Conservation (phyloP, 2,888 invertebrate genomes). For the Ctenicera cuprea region DNA sequence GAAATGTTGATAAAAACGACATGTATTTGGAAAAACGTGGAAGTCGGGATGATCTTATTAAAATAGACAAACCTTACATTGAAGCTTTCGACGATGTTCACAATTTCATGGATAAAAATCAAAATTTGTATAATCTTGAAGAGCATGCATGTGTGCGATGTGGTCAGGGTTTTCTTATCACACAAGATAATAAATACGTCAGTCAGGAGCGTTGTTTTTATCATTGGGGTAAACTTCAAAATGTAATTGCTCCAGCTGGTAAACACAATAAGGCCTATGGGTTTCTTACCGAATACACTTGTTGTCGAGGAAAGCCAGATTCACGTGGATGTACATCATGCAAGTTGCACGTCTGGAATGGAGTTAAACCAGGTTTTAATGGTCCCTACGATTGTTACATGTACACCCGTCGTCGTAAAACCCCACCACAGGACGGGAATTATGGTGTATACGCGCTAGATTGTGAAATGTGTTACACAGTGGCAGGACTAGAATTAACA, state of each 20-base stretch:
- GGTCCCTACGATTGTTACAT: constrained; percentile 83
- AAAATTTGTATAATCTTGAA: constrained; percentile 5
- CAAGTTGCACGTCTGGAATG: constrained; percentile 86
- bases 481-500: constrained; percentile 88
- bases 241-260: constrained; percentile 61
- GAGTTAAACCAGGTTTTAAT: constrained; percentile 81
- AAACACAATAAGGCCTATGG: constrained; percentile 30
- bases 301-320: constrained; percentile 76
- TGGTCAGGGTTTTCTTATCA: constrained; percentile 82
- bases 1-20: background rate
- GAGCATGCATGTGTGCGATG: constrained; percentile 80
- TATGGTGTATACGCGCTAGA: constrained; percentile 88
- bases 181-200: constrained; percentile 82
- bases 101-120: background rate
- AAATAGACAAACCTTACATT: background rate
- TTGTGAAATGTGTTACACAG: constrained; percentile 98
- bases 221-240: constrained; percentile 89
- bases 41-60: background rate
- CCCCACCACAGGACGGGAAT: constrained; percentile 71
- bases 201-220: constrained; percentile 86
- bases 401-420: constrained; percentile 72
- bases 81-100: background rate
- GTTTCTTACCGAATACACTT: constrained; percentile 74
- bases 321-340: constrained; percentile 80
- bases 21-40: background rate